Evolutionary conservation across 2,113 vertebrate genomes (phyloP).

Genomic region (Felis catus): DNA sequence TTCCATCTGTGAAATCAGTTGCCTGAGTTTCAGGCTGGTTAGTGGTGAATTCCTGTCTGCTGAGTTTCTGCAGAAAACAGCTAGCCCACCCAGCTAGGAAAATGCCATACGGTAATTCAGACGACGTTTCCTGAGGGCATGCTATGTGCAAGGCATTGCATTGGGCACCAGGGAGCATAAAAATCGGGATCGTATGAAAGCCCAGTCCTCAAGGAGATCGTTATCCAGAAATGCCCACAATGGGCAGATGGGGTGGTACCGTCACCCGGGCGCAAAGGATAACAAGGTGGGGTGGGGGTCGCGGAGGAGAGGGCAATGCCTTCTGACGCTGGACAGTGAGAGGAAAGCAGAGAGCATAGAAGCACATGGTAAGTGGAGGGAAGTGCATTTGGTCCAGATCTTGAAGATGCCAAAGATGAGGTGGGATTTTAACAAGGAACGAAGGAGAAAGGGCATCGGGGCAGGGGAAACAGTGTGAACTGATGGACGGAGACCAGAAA

Average conservation of each 20-base stretch:
- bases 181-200: not conserved
- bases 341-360: not conserved
- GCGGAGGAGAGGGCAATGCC: not conserved
- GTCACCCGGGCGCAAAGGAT: not conserved
- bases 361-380: not conserved
- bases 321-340: not conserved
- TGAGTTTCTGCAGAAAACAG: not conserved
- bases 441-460: not conserved
- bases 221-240: not conserved
- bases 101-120: not conserved
- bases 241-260: not conserved
- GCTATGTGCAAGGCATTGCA: not conserved
- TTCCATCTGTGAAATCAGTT: not conserved
- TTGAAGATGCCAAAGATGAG: not conserved
- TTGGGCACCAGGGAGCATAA: not conserved
- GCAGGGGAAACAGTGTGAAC: not conserved
- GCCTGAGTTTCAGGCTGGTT: not conserved
- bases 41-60: not conserved
- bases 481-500: not conserved
- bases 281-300: not conserved
- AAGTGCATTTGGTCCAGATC: not conserved
- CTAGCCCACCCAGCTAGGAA: not conserved
- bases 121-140: not conserved
- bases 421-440: not conserved
- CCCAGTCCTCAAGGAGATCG: not conserved